phyloP scores from a whole-genome alignment of 2,888 invertebrate genomes.

The Diadegma fenestrale region DNA sequence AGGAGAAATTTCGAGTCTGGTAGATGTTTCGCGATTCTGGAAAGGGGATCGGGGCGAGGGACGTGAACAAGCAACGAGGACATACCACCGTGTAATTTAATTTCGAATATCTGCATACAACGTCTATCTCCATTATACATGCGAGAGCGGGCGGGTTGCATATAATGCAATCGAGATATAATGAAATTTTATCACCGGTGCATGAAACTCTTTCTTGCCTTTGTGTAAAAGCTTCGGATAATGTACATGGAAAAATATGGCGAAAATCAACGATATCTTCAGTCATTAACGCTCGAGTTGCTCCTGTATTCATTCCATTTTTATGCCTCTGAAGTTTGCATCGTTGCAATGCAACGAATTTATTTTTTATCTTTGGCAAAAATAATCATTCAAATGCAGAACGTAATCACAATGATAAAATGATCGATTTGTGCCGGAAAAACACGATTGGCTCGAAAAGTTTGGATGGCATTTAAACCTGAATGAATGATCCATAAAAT shows the following conservation, averaged over 20 bases:
- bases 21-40: not conserved
- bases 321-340: not conserved
- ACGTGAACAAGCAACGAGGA: not conserved
- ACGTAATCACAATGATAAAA: no score
- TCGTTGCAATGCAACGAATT: not conserved
- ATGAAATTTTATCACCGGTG: constrained; percentile 41
- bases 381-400: no score
- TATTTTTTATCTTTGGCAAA: no score
- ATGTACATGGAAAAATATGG: not conserved
- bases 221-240: constrained; percentile 3
- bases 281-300: not conserved
- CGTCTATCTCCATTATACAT: constrained; percentile 22
- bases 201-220: constrained; percentile 1
- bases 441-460: no score
- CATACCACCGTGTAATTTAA: constrained; percentile 36
- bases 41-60: not conserved
- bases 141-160: not conserved
- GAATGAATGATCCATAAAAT: no score
- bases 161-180: constrained; percentile 5
- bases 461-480: no score
- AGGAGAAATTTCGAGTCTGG: not conserved
- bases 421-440: no score
- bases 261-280: not conserved
- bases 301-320: not conserved
- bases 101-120: constrained; percentile 48